Evolutionary conservation across 1,140 invertebrate genomes (phyloP).

Genomic region (Pachyrhynchus sulphureomaculatus): DNA sequence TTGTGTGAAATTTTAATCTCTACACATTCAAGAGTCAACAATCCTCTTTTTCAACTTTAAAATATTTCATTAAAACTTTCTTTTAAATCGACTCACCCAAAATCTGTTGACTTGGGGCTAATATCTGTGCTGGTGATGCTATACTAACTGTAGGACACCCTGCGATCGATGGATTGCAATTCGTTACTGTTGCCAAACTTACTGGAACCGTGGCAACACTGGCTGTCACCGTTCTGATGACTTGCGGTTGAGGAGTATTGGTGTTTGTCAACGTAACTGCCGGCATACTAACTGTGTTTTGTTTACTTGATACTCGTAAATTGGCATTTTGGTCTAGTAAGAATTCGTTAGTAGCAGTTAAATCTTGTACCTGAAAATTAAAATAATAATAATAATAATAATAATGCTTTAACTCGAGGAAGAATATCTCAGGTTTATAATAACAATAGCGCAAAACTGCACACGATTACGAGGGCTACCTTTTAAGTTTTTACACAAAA

Average conservation of each 20-base stretch:
- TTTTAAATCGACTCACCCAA: constrained; percentile 45
- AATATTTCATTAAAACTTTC: too few species aligned
- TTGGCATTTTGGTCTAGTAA: constrained; percentile 79
- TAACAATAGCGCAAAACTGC: too few species aligned
- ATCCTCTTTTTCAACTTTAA: too few species aligned
- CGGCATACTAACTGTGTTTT: constrained; percentile 59
- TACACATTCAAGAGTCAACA: too few species aligned
- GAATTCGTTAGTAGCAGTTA: constrained; percentile 81
- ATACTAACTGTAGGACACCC: constrained; percentile 64
- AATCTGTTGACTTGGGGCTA: constrained; percentile 51
- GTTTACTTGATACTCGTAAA: constrained; percentile 65
- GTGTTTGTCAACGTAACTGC: constrained; percentile 60
- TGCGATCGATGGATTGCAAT: constrained; percentile 54
- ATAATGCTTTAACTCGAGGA: too few species aligned
- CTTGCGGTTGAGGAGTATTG: constrained; percentile 54
- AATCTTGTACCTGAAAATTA: constrained; percentile 53
- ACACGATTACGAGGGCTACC: too few species aligned
- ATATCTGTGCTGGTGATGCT: constrained; percentile 55
- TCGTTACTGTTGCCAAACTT: constrained; percentile 58
- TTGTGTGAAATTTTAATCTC: too few species aligned
- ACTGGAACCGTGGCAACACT: constrained; percentile 67
- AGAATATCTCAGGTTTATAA: too few species aligned
- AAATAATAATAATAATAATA: too few species aligned
- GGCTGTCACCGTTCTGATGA: constrained; percentile 61
- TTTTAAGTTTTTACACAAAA: too few species aligned